These are phyloP conservation scores for Sinosuthora webbiana DNA, from an alignment of 2,113 vertebrate species.

Conservation along the genomic window DNA sequence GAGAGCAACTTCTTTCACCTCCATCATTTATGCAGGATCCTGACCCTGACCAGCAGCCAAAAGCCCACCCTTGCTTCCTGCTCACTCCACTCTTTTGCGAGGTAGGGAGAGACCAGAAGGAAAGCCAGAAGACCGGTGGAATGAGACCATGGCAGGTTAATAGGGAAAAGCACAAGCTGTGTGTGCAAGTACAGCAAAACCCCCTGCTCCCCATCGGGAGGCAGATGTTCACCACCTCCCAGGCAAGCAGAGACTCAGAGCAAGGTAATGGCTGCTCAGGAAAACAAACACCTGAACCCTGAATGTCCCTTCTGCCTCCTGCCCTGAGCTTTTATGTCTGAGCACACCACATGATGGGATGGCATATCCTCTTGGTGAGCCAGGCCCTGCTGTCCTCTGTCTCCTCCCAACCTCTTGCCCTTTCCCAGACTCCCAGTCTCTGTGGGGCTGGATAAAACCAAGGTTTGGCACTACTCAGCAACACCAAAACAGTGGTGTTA, in stretches of 20 bases:
- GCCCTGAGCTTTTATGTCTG: not conserved
- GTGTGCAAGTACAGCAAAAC: not conserved
- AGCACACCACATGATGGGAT: not conserved
- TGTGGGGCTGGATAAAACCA: not conserved
- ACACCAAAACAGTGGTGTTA: accelerated
- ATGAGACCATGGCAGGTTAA: not conserved
- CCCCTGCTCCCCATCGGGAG: not conserved
- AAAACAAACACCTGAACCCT: not conserved
- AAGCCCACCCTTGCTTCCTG: not conserved
- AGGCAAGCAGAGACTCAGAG: not conserved
- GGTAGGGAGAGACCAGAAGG: not conserved
- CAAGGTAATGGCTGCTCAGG: not conserved
- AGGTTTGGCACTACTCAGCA: not conserved
- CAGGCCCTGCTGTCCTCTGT: not conserved
- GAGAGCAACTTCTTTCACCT: not conserved
- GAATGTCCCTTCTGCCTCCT: not conserved
- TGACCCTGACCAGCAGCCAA: not conserved
- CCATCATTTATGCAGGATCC: not conserved
- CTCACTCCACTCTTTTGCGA: not conserved
- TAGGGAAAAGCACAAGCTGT: not conserved
- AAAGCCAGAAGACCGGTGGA: accelerated
- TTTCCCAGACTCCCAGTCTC: not conserved
- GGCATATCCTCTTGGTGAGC: not conserved
- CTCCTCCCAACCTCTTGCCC: not conserved
- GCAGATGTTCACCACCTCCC: not conserved